phyloP scores from a whole-genome alignment of 2,113 vertebrate species.

The Pionites leucogaster region DNA sequence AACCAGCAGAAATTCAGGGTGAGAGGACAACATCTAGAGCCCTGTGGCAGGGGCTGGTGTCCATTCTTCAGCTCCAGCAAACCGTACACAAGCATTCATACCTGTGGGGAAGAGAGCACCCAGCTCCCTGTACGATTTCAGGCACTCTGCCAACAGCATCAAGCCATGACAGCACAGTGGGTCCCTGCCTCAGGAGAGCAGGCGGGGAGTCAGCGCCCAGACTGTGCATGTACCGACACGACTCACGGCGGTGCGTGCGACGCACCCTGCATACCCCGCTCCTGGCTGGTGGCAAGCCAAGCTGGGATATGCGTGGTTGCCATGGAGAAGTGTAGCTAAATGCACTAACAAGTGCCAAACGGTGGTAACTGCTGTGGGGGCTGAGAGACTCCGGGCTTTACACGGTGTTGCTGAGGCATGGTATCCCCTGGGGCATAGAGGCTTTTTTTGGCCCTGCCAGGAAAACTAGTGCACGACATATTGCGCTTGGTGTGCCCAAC shows the following conservation, averaged over 20 bases:
- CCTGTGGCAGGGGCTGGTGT: neutral
- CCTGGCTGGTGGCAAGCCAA: neutral
- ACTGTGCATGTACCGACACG: neutral
- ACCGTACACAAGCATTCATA: accelerated
- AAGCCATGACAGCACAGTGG: neutral
- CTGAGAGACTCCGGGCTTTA: neutral
- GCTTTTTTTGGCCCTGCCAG: neutral
- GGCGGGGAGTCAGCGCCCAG: neutral
- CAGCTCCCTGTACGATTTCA: neutral
- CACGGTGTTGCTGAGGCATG: neutral
- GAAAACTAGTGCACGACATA: neutral
- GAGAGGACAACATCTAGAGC: neutral
- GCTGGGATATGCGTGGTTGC: constrained; percentile 18
- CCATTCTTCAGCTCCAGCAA: neutral
- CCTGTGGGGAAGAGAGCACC: neutral
- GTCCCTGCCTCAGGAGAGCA: neutral
- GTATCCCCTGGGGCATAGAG: neutral
- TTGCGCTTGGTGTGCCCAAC: neutral
- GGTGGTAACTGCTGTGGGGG: neutral
- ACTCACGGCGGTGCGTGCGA: neutral
- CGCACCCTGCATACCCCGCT: neutral
- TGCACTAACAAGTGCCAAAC: neutral
- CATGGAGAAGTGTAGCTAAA: constrained; percentile 38
- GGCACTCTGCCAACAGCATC: neutral
- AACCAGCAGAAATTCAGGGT: neutral